These are phyloP conservation scores for Dipodomys spectabilis DNA, from an alignment of 2,113 vertebrate species.

Conservation along the genomic window DNA sequence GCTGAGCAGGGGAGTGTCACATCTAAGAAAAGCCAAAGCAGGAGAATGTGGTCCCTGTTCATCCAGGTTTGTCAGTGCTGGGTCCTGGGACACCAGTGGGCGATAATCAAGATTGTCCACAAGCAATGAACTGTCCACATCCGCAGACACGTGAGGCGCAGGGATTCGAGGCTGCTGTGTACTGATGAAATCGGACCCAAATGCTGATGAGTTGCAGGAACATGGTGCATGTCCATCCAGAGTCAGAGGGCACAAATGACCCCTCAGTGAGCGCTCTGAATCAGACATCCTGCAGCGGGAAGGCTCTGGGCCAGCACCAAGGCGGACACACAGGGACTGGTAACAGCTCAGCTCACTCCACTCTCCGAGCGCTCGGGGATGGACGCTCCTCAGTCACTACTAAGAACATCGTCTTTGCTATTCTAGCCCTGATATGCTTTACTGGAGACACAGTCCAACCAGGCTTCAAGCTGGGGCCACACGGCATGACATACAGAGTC, in stretches of 20 bases:
- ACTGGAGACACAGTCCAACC: neutral
- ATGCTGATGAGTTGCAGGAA: neutral
- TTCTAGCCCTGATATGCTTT: fast-evolving
- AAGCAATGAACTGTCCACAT: neutral
- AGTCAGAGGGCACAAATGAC: fast-evolving
- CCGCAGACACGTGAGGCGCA: too few relatives aligned
- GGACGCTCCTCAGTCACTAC: neutral
- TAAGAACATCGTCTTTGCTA: neutral
- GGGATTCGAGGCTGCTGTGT: neutral
- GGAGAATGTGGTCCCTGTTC: fast-evolving
- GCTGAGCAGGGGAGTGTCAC: fast-evolving
- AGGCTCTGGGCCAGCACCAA: fast-evolving
- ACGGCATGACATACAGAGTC: too few relatives aligned
- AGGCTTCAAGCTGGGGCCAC: neutral
- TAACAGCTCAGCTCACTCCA: fast-evolving
- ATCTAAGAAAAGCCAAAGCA: neutral
- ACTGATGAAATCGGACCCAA: neutral
- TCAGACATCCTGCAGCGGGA: neutral
- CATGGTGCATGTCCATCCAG: too few relatives aligned
- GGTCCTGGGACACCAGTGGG: neutral
- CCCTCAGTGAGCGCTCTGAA: neutral
- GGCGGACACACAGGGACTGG: neutral
- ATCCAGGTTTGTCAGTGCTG: fast-evolving
- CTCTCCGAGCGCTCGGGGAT: fast-evolving
- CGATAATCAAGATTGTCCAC: too few relatives aligned